Evolutionary conservation across 2,797 vertebrate genomes (phyloP), one percentile per base, ranked within the genome.

Genomic region (Epinephelus malabaricus): DNA sequence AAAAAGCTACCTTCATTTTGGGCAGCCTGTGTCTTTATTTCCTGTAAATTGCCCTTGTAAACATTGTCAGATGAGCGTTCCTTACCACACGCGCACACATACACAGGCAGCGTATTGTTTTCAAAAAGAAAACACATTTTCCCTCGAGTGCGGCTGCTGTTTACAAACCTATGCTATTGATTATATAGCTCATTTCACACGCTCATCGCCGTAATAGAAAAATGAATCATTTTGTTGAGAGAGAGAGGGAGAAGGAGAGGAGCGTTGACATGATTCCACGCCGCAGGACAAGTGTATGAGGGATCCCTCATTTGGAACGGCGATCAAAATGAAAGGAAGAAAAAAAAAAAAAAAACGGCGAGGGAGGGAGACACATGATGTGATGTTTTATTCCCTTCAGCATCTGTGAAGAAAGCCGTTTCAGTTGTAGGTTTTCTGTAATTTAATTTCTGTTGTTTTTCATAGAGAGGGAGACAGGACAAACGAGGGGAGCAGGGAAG

Each of bases 151-250:
- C 78, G 91, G 78, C 88, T 86, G 94, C 94, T 96, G 96, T 97
- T 97, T 97, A 96, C 96, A 96, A 96, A 97, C 94, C 95, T 95
- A 88, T 90, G 86, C 91, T 96, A 96, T 98, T 97, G 97, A 97
- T 99, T 97, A 96, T 95, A 96, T 96, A 97, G 95, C 95, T 97
- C 97, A 97, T 98, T 98, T 97, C 96, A 95, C 96, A 95, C 96
- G 93, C 96, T 97, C 96, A 97, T 98, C 94, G 96, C 94, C 86
- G 92, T 98, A 97, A 97, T 97, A 96, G 97, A 96, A 97, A 97
- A 97, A 96, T 93, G 91, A 95, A 96, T 96, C 95, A 95, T 94
- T 97, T 96, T 92, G 89, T 90, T 91, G 95, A 91, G 72, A 64
- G 78, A 73, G 64, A 50, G 76, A 50, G 50, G 21, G 69, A 60